A percentile compares a stretch with the other conserved stretches of the same genome.
Evolutionary conservation across 2,888 invertebrate genomes (phyloP).

Genomic region (Cataglyphis livida): DNA sequence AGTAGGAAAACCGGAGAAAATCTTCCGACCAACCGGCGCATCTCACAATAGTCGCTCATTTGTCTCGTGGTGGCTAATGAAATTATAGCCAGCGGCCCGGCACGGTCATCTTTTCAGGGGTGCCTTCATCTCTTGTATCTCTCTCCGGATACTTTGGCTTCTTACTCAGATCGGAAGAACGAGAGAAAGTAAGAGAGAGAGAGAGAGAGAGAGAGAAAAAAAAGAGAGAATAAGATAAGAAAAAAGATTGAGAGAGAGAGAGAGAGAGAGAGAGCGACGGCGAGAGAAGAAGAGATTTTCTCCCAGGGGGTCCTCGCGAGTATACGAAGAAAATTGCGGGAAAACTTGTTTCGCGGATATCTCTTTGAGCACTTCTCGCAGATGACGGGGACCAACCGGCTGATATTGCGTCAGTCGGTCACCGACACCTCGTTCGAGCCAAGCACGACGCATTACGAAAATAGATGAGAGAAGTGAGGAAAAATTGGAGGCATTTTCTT

Average conservation of each 20-base stretch:
- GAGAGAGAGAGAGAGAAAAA: background rate
- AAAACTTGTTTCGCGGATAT: conserved; percentile 83
- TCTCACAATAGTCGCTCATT: conserved; percentile 86
- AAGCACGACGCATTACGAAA: conserved; percentile 54
- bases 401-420: conserved; percentile 77
- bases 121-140: conserved; percentile 62
- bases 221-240: conserved; percentile 6
- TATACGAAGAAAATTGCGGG: conserved; percentile 80
- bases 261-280: background rate
- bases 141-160: conserved; percentile 52
- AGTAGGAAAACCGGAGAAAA: conserved; percentile 69
- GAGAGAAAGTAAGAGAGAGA: conserved; percentile 11
- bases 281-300: conserved; percentile 48
- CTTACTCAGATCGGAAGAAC: conserved; percentile 9
- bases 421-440: conserved; percentile 64
- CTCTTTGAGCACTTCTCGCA: conserved; percentile 82
- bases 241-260: background rate
- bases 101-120: conserved; percentile 79
- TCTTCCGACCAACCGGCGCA: conserved; percentile 84
- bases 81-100: conserved; percentile 86
- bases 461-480: conserved; percentile 27
- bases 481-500: conserved; percentile 52
- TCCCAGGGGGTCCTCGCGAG: conserved; percentile 64
- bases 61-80: conserved; percentile 87
- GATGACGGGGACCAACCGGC: conserved; percentile 78